Base-by-base conservation (phyloP, 2,113 vertebrate genomes). In the Nanorana parkeri region DNA sequence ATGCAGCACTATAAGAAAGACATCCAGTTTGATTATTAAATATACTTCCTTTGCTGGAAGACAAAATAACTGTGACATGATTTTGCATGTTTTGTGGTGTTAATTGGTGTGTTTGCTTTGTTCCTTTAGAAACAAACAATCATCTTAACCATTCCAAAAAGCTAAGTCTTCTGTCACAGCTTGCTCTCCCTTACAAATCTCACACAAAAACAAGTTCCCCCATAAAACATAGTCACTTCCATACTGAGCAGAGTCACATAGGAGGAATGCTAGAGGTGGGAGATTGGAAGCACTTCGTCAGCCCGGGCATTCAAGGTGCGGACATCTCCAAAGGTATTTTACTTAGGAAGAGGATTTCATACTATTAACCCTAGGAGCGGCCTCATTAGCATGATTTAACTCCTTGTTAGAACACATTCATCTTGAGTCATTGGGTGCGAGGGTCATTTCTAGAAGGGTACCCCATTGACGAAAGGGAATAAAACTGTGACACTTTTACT, bases 281-380 rank as follows among this genome's bases (percentile, higher is more conserved):
- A 28, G 80, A 82, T 58, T 75, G 80, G 80, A 82, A 36, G 51
- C 91, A 85, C 11, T 85, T 47, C 77, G 87, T 84, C 77, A 88
- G 84, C 56, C 93, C 91, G 13, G 89, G 83, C 69, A 81, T 93
- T 86, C 91, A 91, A 77, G 81, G 92, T 87, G 88, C 90, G 92
- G 93, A 95, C 91, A 73, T 96, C 88, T 82, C 89, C 89, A 88
- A 94, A 98, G 96, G 97, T 97, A 97, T 88, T 88, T 83, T 85
- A 89, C 86, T 89, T 86, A 87, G 80, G 41, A 47, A 77, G 73
- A 75, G 54, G 58, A 26, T 63, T 11, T 72, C 21, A 28, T 72
- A 55, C 56, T 63, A 65, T 55, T 81, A 71, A 81, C 36, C 78
- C 66, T 63, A 41, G 68, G n/a, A 58, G 19, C 29, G 51, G 32